Base-by-base conservation (phyloP, 1,140 invertebrate genomes). In the Caenorhabditis briggsae region DNA sequence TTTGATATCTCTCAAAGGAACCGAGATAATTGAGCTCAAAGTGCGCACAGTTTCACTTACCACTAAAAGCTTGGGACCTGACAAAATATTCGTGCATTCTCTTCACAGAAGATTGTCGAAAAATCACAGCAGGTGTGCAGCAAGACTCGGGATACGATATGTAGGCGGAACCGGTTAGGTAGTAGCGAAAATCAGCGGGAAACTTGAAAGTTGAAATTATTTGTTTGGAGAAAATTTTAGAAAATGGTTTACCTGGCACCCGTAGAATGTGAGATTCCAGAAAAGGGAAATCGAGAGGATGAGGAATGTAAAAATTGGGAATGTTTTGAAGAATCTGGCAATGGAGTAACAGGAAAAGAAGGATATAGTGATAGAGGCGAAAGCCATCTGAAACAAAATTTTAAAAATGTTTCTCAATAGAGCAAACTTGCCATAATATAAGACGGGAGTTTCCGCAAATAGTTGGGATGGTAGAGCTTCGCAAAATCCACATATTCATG, bases 101-200 rank as follows among this genome's bases (percentile, higher is more conserved):
- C 41, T 65, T 50, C n/a, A 70, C 41, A 25, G 83, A 65, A 55
- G 59, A 65, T 14, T 23, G 2, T 70, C 83, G 41, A 46, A 84
- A 84, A 25, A 84, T 55, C 41, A 84, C 83, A 50, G 59, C 83
- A 48, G 83, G 83, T n/a, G 83, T 84, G 50, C 83, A 84, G 50
- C 83, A 84, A 0, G 83, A 84, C 23, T 84, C 83, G 46, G 83
- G 83, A 50, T 64, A 50, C n/a, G 83, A 84, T 16, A 84, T 25
- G 83, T 84, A 84, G 59, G 83, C 83, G 23, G 58, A 65, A 70
- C 83, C 83, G n/a, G 83, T 84, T 33, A 84, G 25, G 33, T 65
- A 65, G 83, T 41, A 84, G 9, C 58, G 58, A 20, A 64, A 50
- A 65, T 84, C 83, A 6, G 83, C 83, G 5, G 61, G 20, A 11